A percentile compares a stretch with the other conserved stretches of the same genome.
phyloP scores from a whole-genome alignment of 2,888 invertebrate species.

The Megalurothrips usitatus region DNA sequence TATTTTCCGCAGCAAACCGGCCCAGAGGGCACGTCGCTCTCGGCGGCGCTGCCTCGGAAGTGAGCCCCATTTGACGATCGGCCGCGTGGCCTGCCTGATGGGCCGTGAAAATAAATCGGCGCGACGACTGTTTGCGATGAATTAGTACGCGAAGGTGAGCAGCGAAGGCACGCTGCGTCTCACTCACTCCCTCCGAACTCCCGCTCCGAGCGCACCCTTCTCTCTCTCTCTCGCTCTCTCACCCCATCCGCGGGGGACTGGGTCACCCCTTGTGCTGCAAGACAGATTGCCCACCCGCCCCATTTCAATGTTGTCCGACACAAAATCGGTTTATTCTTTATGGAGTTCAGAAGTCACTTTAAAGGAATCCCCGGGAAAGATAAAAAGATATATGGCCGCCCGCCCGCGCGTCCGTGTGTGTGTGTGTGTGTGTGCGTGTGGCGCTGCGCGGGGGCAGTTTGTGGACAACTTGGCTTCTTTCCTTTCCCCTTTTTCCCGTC shows the following conservation, averaged over 20 bases:
- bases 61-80: no score
- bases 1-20: no score
- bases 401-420: background rate
- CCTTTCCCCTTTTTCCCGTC: background rate
- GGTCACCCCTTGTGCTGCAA: background rate
- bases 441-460: background rate
- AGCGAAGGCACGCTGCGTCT: background rate
- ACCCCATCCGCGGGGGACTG: background rate
- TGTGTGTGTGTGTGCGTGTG: background rate
- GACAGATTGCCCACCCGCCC: background rate
- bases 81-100: no score
- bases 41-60: no score
- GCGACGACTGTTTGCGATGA: no score
- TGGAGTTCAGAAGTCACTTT: slow-evolving; percentile 26
- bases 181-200: background rate
- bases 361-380: slow-evolving; percentile 19
- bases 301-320: slow-evolving; percentile 24
- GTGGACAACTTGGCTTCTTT: slow-evolving; percentile 4
- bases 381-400: slow-evolving; percentile 18
- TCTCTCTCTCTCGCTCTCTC: background rate
- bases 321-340: slow-evolving; percentile 25
- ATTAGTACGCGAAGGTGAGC: no score
- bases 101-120: no score
- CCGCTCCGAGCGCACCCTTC: background rate
- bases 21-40: no score